Evolutionary conservation across 2,888 invertebrate genomes (phyloP), one percentile per base, ranked within the genome.

Genomic region (Catocala sponsa): DNA sequence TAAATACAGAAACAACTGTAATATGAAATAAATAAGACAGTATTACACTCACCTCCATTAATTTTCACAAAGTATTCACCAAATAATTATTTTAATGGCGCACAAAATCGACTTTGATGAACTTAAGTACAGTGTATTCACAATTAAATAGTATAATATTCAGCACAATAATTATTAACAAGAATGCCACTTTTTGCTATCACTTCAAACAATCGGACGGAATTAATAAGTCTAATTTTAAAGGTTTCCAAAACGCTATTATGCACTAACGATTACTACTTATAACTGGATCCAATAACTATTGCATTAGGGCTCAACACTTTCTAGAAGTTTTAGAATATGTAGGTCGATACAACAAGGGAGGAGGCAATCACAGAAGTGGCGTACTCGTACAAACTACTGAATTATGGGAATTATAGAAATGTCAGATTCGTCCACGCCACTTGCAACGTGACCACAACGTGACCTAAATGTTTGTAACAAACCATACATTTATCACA

Each of bases 401-500:
- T 57, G 65, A 72, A 67, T 54, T 62, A 65, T 33, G 67, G 74
- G 70, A 71, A 78, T 50, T 74, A 72, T 59, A 65, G 59, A 82
- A 78, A 76, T 79, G 80, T 78, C 81, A 84, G 72, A 78, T 50
- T 70, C 63, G 68, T 81, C 93, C 95, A 95, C 95, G 95, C 95
- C 94, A 93, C 92, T 85, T 92, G 95, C 95, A 95, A 95, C 95
- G 95, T 95, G 95, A 95, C 94, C 47, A 59, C 69, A 79, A 84
- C 81, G 82, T 85, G 85, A 83, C 82, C 63, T 76, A 66, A 61
- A 65, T 70, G 65, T 72, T 64, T 66, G 55, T 63, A 65, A 50
- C 35, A 33, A 12, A 25, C 2, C 46, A 0, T 42, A 0, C 46
- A 44, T 12, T 15, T 10, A 9, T 25, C 35, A 38, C 7, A 38